phyloP scores from a whole-genome alignment of 2,888 invertebrate species.

The Ecdyonurus torrentis region DNA sequence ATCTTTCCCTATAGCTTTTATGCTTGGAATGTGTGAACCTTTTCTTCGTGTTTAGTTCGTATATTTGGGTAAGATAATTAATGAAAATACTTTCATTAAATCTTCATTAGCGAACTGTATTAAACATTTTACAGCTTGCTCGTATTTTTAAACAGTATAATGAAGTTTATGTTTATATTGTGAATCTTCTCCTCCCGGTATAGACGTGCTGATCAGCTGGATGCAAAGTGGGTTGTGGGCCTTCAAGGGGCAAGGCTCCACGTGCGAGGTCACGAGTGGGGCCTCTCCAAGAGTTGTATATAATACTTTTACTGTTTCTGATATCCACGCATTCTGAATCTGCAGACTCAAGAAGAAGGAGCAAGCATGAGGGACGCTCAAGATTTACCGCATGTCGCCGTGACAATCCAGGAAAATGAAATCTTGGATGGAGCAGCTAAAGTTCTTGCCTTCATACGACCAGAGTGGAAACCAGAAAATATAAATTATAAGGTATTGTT shows the following conservation, averaged over 20 bases:
- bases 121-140: too few species aligned
- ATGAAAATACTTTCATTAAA: too few species aligned
- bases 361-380: background rate
- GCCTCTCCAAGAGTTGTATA: background rate
- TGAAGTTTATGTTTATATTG: too few species aligned
- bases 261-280: background rate
- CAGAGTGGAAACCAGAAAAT: conserved; percentile 45
- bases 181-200: too few species aligned
- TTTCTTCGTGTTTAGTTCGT: too few species aligned
- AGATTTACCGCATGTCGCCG: conserved; percentile 29
- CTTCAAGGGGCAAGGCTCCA: background rate
- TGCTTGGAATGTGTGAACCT: too few species aligned
- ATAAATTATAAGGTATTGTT: conserved; percentile 52
- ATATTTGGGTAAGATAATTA: too few species aligned
- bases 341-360: background rate
- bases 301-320: too few species aligned
- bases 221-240: background rate
- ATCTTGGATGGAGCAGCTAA: conserved; percentile 46
- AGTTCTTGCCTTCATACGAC: conserved; percentile 49
- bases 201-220: too few species aligned
- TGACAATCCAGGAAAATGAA: conserved; percentile 47
- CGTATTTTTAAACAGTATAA: too few species aligned
- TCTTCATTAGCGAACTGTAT: too few species aligned
- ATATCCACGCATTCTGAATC: background rate
- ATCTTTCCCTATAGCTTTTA: too few species aligned